Base-by-base conservation (phyloP, 2,888 invertebrate genomes). In the Andricus quercusramuli region DNA sequence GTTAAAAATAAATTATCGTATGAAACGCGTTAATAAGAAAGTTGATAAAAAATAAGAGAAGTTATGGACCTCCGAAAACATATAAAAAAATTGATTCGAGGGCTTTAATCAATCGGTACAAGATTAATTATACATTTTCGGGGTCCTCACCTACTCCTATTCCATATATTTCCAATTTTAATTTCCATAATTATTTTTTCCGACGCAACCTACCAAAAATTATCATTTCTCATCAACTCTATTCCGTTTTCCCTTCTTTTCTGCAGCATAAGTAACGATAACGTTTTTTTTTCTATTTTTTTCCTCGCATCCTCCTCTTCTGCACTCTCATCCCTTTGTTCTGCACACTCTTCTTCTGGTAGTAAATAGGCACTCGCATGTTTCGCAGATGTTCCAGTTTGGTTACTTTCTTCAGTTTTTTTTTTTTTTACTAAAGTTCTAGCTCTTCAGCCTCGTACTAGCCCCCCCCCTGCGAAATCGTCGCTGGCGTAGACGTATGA, bases 401-500 rank as follows among this genome's bases (percentile, higher is more conserved):
- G 13, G 11, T 56, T 56, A 29, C 56, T 70, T 70, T 13, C 41
- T 74, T 51, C 47, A 70, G 29, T 1, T 47, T 29, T 9, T 68
- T n/a, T 67, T 22, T 47, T n/a, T 29, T 56, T 32, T 56, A 22
- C 15, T 15, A 17, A 51, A 74, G 32, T 56, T 74, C n/a, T 56
- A 74, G 56, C n/a, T 56, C 8, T 20, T 29, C 22, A 56, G 51
- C 9, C 37, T 8, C 8, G 9, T 1, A 8, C 8, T 29, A 29
- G 1, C 8, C 8, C 37, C 9, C 9, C 37, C 8, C 37, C 9
- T 1, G 74, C 20, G 56, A 74, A 59, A 74, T 74, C 74, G 74
- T 83, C 83, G 80, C 82, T 85, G 86, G 84, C 85, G 83, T 84
- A 84, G 86, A 86, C 85, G 83, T 85, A 85, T 83, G 85, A 86